Evolutionary conservation across 2,888 invertebrate genomes (phyloP).

Genomic region (Limenitis camilla): DNA sequence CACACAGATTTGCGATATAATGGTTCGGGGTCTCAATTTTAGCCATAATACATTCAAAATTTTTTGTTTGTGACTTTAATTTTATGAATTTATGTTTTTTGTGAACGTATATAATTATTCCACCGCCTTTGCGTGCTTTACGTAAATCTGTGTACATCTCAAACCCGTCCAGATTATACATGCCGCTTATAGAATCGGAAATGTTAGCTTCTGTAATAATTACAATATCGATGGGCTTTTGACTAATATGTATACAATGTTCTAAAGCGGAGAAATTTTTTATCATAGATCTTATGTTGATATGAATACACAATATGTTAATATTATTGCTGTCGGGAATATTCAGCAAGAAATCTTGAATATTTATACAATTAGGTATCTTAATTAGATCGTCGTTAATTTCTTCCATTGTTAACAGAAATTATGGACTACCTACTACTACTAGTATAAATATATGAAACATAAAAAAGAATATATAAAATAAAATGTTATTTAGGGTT

Average conservation of each 20-base stretch:
- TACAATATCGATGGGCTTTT: background rate
- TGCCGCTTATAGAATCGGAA: background rate
- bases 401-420: no score
- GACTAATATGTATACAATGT: background rate
- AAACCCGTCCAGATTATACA: constrained; percentile 1
- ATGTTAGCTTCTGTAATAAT: constrained; percentile 2
- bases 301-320: constrained; percentile 5
- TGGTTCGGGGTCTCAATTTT: background rate
- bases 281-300: no score
- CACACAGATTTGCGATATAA: constrained; percentile 1
- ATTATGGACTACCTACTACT: no score
- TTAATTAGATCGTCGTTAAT: background rate
- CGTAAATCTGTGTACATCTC: constrained; percentile 4
- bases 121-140: constrained; percentile 1
- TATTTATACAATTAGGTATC: background rate
- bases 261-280: constrained; percentile 1
- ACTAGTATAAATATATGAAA: no score
- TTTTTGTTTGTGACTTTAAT: constrained; percentile 3
- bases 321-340: no score
- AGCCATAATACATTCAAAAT: constrained; percentile 2
- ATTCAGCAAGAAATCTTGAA: background rate
- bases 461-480: no score
- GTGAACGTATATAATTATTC: background rate
- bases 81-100: constrained; percentile 1
- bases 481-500: no score